Evolutionary conservation across 2,888 invertebrate genomes (phyloP), one percentile per base, ranked within the genome.

Genomic region (Helicoverpa assulta): DNA sequence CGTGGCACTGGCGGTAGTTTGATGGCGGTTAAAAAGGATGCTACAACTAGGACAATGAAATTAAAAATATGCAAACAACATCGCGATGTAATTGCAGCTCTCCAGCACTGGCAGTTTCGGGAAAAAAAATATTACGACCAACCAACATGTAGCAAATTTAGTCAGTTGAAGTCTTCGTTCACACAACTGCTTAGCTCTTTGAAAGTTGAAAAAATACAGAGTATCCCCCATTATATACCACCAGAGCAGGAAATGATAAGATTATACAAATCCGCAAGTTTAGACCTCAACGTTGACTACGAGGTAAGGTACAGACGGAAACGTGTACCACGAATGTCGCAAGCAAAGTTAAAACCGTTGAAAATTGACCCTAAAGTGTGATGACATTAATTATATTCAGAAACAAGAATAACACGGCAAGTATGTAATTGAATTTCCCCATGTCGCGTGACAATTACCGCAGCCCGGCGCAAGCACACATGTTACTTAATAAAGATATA

Each of bases 191-290:
- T 90, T 0, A 84, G 86, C 16, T 76, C 73, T 29, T 82, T 93
- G 2, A 87, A 86, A 64, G 71, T 91, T 16, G 86, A 91, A 67
- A 93, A 92, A 85, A 93, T 94, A 76, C 83, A 91, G 80, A 87
- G 70, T 70, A 63, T 91, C 63, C 88, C 91, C 14, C 72, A 80
- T 14, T 88, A 88, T 67, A 67, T 67, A 29, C 64, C 81, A n/a
- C 65, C 73, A 3, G 80, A 89, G 29, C 75, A 76, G 56, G 68
- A 86, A 70, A 71, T 79, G 43, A 59, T 89, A 33, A 86, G 83
- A 67, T 84, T 93, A 67, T 93, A 90, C 75, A 86, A 82, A 78
- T 81, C 77, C 68, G 80, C 80, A 19, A 88, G 84, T 70, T 72
- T 84, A 52, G 83, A 86, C 65, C 37, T 74, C 26, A 69, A 70